Evolutionary conservation across 2,888 invertebrate genomes (phyloP), one percentile per base, ranked within the genome.

Genomic region (Tubulanus polymorphus): DNA sequence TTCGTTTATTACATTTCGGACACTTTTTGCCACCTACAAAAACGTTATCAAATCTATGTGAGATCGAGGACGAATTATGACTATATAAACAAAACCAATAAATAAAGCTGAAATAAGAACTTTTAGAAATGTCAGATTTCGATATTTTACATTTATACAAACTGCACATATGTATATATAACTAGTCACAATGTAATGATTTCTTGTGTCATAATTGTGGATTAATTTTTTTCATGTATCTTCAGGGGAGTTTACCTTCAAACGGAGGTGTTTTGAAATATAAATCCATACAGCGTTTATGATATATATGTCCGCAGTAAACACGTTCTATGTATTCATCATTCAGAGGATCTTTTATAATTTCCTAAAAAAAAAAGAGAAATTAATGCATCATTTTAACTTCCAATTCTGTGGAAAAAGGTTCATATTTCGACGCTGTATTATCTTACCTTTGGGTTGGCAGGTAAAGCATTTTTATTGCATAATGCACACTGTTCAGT

Each of bases 251-350:
- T 37, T 64, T 70, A 83, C 83, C 85, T 66, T 84, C 83, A 80
- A 89, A 89, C 30, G 88, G 89, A 12, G 88, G 88, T 54, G 85
- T 84, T 65, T 86, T 86, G 81, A 88, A 84, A 71, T 84, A 88
- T 48, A 78, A 81, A 63, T 86, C 81, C 37, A 89, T 81, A 73
- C 89, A 89, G 46, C 84, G 83, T 64, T 84, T 80, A 74, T 89
- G 89, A 75, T 85, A 88, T 8, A 88, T 73, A 76, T 89, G 88
- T 0, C 87, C 86, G 72, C 89, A 89, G 67, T 86, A 88, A 0
- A 88, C 83, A 61, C 87, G 81, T 71, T 88, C 88, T 26, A 87
- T 83, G 68, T 85, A 85, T 54, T 80, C 61, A 49, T 53, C 23
- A 41, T 49, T 15, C 3, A n/a, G 3, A 61, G 86, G 86, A 70